phyloP scores from a whole-genome alignment of 2,888 invertebrate species.

The Mesoligia furuncula region DNA sequence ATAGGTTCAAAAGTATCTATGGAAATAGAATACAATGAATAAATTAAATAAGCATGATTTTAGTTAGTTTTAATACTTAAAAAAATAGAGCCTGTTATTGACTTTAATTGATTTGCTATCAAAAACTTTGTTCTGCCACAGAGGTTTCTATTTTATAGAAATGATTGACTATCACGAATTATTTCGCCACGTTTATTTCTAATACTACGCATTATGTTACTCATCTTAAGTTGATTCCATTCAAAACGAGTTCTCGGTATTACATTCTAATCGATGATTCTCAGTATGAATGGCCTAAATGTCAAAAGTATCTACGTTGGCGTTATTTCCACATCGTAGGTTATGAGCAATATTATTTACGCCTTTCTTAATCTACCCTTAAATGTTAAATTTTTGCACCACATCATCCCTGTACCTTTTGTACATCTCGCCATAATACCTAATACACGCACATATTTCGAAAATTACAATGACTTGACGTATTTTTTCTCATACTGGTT shows the following conservation, averaged over 20 bases:
- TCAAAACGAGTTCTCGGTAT: constrained; percentile 59
- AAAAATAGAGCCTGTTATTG: constrained; percentile 23
- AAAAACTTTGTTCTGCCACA: constrained; percentile 8
- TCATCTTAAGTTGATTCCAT: constrained; percentile 54
- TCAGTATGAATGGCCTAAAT: constrained; percentile 56
- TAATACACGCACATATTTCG: constrained; percentile 47
- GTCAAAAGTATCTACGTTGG: constrained; percentile 39
- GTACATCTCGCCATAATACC: background rate
- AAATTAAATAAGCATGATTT: background rate
- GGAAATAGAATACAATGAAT: no score
- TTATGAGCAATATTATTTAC: constrained; percentile 19
- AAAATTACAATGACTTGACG: constrained; percentile 60
- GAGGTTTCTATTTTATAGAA: constrained; percentile 5
- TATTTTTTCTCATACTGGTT: constrained; percentile 69
- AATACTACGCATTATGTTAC: constrained; percentile 33
- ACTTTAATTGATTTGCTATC: constrained; percentile 13
- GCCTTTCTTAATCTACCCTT: background rate
- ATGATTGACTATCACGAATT: constrained; percentile 8
- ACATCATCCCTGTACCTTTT: constrained; percentile 9
- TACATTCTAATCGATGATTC: constrained; percentile 60
- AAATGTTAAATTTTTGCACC: constrained; percentile 9
- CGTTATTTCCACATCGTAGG: constrained; percentile 4
- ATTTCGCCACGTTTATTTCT: constrained; percentile 44
- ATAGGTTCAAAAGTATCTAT: no score
- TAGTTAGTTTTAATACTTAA: background rate